Evolutionary conservation across 1,140 invertebrate species (phyloP).

Genomic region (Nautilus pompilius): DNA sequence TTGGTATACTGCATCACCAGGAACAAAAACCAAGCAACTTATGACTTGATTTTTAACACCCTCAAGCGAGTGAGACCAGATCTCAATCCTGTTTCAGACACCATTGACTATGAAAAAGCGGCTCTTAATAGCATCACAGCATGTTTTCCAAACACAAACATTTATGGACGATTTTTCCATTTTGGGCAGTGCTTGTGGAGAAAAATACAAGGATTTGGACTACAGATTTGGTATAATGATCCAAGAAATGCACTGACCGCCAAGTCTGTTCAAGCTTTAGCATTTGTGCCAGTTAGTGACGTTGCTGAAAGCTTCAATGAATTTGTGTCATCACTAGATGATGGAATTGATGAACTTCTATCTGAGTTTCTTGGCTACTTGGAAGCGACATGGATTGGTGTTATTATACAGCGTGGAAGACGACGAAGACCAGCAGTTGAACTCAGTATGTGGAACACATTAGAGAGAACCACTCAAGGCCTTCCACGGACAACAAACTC

Average conservation of each 20-base stretch:
- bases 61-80: neutral
- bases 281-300: too few relatives aligned
- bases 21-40: slow-evolving; percentile 1
- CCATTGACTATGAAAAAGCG: neutral
- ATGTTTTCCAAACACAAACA: slow-evolving; percentile 1
- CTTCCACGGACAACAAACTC: neutral
- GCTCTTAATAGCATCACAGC: slow-evolving; percentile 1
- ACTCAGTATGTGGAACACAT: neutral
- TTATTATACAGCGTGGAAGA: neutral
- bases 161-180: neutral
- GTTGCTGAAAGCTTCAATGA: too few relatives aligned
- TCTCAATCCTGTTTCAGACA: neutral
- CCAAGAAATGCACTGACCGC: too few relatives aligned
- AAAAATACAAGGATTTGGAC: neutral
- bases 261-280: too few relatives aligned
- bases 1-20: neutral
- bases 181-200: neutral
- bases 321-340: too few relatives aligned
- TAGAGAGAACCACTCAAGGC: neutral
- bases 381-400: neutral
- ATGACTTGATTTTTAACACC: slow-evolving; percentile 2
- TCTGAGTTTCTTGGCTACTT: neutral
- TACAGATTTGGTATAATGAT: neutral
- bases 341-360: neutral
- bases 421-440: neutral